A percentile compares a stretch with the other conserved stretches of the same genome.
Conservation (phyloP, 2,888 invertebrate species). For the Ferdinandea cuprea region DNA sequence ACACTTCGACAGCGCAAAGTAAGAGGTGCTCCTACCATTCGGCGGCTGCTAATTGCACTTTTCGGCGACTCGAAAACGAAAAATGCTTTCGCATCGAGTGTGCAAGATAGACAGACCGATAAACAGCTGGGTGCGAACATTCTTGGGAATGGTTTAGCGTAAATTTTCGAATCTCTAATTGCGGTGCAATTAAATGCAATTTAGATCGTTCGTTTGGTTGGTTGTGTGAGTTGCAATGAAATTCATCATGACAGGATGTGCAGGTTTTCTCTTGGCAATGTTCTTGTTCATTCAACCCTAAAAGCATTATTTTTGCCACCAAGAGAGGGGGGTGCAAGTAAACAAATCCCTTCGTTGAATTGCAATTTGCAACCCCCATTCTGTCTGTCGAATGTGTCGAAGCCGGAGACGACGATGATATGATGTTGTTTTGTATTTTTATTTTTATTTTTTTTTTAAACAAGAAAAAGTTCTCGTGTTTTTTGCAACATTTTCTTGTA, state of each 20-base stretch:
- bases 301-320: constrained; percentile 10
- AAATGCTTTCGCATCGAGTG: constrained; percentile 42
- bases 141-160: constrained; percentile 1
- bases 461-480: constrained; percentile 15
- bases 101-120: constrained; percentile 29
- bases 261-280: neutral
- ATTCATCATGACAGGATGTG: constrained; percentile 30
- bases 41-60: constrained; percentile 45
- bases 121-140: constrained; percentile 42
- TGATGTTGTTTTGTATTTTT: constrained; percentile 22
- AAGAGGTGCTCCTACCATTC: constrained; percentile 18
- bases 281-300: constrained; percentile 37
- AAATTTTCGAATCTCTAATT: constrained; percentile 36
- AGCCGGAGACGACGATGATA: constrained; percentile 36
- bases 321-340: constrained; percentile 24
- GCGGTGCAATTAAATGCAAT: constrained; percentile 12
- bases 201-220: neutral
- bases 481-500: constrained; percentile 6
- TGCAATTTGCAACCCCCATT: constrained; percentile 62
- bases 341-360: constrained; percentile 41
- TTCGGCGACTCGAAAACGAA: constrained; percentile 36
- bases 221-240: constrained; percentile 29
- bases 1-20: constrained; percentile 22
- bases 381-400: constrained; percentile 56
- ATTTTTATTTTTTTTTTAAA: constrained; percentile 17